Evolutionary conservation across 2,888 invertebrate genomes (phyloP), one percentile per base, ranked within the genome.

Genomic region (Ormyrus thymus): DNA sequence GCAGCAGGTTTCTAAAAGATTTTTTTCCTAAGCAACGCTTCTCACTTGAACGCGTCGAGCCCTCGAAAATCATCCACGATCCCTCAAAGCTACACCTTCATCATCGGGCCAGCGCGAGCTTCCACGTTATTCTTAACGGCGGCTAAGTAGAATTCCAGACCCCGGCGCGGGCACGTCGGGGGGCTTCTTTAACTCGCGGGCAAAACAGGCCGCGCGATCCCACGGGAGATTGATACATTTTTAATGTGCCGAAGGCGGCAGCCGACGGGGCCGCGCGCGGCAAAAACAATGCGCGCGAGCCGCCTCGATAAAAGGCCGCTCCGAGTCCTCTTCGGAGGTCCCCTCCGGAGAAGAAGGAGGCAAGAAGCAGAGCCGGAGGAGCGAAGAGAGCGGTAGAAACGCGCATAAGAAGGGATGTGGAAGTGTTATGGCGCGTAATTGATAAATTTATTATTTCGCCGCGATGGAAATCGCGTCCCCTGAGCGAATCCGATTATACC

Each of bases 171-270:
- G 55, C 62, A 5, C 29, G 4, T 29, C 29, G 29, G 29, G 29
- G 29, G 29, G 29, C 13, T 53, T 4, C 50, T 43, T 61, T 7
- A n/a, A 15, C 61, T 1, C 58, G 29, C 3, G 15, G 10, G 64
- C 62, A 78, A 78, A 73, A 73, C 62, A 68, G 76, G 56, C 29
- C 29, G 53, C 61, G 70, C 66, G 70, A 53, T 79, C 72, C 59
- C 62, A n/a, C 51, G 64, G 53, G 84, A 86, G 86, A 86, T 86
- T 86, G 86, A 86, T 86, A 86, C 85, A 86, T 85, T 86, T 86
- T 86, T 86, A 86, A 86, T 85, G 85, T 85, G 81, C 72, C 29
- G 29, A 29, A 29, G 29, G 29, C 29, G 29, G 29, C 29, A 29
- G 29, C 29, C 73, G 77, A 78, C 68, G 76, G 76, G 29, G 29